Evolutionary conservation across 2,888 invertebrate species (phyloP), one percentile per base, ranked within the genome.

Genomic region (Dasypolia templi): DNA sequence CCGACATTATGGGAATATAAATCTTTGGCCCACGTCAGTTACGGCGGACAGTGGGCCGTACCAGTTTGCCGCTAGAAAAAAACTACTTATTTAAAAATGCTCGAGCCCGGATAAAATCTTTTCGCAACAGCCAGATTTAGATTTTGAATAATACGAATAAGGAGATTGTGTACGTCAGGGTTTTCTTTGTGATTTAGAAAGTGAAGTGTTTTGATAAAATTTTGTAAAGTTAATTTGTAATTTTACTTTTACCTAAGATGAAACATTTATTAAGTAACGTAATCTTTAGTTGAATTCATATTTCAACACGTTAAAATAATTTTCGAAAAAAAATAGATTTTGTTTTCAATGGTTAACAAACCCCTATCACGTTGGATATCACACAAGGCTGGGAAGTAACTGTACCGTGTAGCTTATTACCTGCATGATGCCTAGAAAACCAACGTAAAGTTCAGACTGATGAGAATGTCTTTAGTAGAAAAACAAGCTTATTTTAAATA

Each of bases 11-110:
- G 76, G 85, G 85, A 84, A 79, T 85, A 91, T 91, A 91, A 91
- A 91, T 91, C 91, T 90, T 88, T 85, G 61, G 87, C 79, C 88
- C 82, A 81, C 82, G 89, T 90, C 88, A 88, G 89, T 89, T 88
- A 88, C 87, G 86, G 83, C 83, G 82, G 83, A 84, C 86, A 86
- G 80, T 86, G 87, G 86, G 84, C 78, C 65, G 79, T 71, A 65
- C 74, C 81, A 79, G 74, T 68, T 80, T 73, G 65, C 79, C 76
- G 77, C 67, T 81, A 77, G 74, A 83, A 85, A 81, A 78, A 84
- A 86, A 83, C 82, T 82, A 82, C 82, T 84, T 77, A 84, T 83
- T 79, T 73, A 75, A 82, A 77, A 84, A 81, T 77, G 71, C 78
- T 82, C 66, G 42, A 39, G 70, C 46, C 29, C 56, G 46, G 75